Conservation (phyloP, 2,888 invertebrate species). For the Lasius platythorax region DNA sequence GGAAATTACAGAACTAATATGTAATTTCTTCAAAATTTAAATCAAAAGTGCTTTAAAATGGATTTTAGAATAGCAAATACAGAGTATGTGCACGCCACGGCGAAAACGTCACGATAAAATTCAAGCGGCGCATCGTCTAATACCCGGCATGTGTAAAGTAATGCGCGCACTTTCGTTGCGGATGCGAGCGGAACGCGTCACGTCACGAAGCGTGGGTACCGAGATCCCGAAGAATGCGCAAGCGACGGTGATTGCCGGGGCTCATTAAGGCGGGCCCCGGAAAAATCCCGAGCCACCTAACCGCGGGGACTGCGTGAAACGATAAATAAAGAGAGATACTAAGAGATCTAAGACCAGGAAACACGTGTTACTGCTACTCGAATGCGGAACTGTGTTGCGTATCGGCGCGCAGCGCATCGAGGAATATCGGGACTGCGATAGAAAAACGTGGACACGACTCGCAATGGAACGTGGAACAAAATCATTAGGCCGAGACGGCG, state of each 20-base stretch:
- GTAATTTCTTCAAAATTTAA: slow-evolving; percentile 27
- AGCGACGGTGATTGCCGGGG: slow-evolving; percentile 66
- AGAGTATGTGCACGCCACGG: background rate
- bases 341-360: slow-evolving; percentile 75
- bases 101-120: background rate
- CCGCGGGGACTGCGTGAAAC: slow-evolving; percentile 75
- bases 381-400: slow-evolving; percentile 71
- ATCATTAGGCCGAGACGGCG: slow-evolving; percentile 67
- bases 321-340: slow-evolving; percentile 77
- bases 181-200: slow-evolving; percentile 37
- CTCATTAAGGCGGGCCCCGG: slow-evolving; percentile 70
- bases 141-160: slow-evolving; percentile 38
- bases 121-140: slow-evolving; percentile 14
- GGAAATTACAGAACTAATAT: slow-evolving; percentile 34
- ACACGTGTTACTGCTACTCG: slow-evolving; percentile 59
- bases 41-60: background rate
- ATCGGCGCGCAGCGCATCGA: slow-evolving; percentile 59
- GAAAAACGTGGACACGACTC: slow-evolving; percentile 70
- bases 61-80: slow-evolving; percentile 8
- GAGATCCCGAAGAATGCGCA: slow-evolving; percentile 70
- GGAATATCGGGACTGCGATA: slow-evolving; percentile 43
- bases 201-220: slow-evolving; percentile 72
- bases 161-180: slow-evolving; percentile 60
- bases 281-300: slow-evolving; percentile 68
- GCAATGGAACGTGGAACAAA: slow-evolving; percentile 73